phyloP scores from a whole-genome alignment of 1,140 invertebrate species.

The Ylistrum balloti region DNA sequence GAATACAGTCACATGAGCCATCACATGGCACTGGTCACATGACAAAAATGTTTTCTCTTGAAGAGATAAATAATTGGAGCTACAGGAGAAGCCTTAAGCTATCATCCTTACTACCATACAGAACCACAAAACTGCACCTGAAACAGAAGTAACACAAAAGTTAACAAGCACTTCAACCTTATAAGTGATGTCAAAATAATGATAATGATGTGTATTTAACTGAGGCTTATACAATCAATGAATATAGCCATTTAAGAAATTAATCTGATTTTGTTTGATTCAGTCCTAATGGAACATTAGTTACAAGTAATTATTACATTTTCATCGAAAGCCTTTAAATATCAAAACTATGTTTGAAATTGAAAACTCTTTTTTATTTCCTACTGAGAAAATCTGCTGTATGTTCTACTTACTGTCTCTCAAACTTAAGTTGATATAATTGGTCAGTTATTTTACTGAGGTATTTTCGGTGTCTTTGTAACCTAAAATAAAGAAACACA shows the following conservation, averaged over 20 bases:
- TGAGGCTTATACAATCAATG: no score
- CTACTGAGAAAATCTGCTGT: neutral
- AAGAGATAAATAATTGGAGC: neutral
- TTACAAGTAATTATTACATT: no score
- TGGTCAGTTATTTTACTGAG: constrained; percentile 71
- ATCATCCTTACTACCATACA: constrained; percentile 75
- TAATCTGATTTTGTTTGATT: no score
- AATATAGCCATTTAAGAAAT: no score
- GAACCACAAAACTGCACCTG: constrained; percentile 68
- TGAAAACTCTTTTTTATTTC: neutral
- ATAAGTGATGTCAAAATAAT: neutral
- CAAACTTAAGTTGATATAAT: constrained; percentile 71
- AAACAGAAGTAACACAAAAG: constrained; percentile 42
- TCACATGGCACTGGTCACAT: constrained; percentile 14
- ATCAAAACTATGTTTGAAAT: no score
- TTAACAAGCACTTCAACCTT: neutral
- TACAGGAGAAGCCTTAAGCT: constrained; percentile 69
- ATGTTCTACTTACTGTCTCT: constrained; percentile 68
- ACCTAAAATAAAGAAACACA: constrained; percentile 60
- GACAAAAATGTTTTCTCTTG: neutral
- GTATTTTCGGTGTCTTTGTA: constrained; percentile 70
- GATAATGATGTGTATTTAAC: no score
- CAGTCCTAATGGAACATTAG: no score
- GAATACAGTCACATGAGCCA: neutral
- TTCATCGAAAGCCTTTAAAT: no score